Evolutionary conservation across 2,113 vertebrate species (phyloP), one percentile per base, ranked within the genome.

Genomic region (Ptilonorhynchus violaceus): DNA sequence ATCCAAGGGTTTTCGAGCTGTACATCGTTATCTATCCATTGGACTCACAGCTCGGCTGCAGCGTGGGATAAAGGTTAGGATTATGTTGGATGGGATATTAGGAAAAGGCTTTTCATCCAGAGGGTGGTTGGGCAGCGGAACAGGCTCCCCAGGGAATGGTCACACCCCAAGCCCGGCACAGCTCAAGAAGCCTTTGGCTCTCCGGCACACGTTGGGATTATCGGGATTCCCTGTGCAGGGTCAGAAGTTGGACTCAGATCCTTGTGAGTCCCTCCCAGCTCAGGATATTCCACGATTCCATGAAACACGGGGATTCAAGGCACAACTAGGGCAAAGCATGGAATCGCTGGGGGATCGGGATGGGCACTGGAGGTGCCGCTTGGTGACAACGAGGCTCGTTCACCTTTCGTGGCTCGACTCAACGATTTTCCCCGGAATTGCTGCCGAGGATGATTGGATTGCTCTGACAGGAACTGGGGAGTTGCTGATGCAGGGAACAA

Each of bases 401-500:
- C 35, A 37, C 31, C 59, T 78, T 7, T 68, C 10, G 41, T 76
- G 78, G 16, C 41, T 89, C 27, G 85, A 93, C 62, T 37, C 53
- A 85, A 70, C 0, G 2, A 39, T 79, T 70, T 85, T 72, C 74
- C 75, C 67, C 44, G 46, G 85, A 77, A 53, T 21, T 37, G 37
- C 85, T 89, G 66, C 49, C 0, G 7, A 49, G 53, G 63, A 22
- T 69, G 86, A 92, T 88, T 25, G 4, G 74, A 93, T 89, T 91
- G 75, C 55, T 83, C n/a, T 89, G 85, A 85, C 77, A 93, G 18
- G 72, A 94, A 92, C 41, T 53, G 46, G 55, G 35, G 73, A 91
- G 52, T 33, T 91, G 77, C 56, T 94, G 77, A 96, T 72, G 77
- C 68, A 56, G 64, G 63, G 42, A 56, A 82, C 39, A 77, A 82